Base-by-base conservation (phyloP, 2,113 vertebrate genomes). In the Perccottus glenii region DNA sequence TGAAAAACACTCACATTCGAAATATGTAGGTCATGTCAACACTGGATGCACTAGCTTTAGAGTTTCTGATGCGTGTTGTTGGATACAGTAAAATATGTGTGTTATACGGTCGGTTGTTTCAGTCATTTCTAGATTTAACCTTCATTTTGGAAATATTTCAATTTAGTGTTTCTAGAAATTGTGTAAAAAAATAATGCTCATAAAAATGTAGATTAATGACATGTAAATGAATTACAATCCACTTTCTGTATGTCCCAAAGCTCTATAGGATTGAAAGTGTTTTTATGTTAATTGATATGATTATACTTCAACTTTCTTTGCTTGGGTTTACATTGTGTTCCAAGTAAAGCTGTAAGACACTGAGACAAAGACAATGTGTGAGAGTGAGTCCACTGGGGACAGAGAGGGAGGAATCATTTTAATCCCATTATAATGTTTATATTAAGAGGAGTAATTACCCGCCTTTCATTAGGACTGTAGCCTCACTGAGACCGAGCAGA, bases 381-480 rank as follows among this genome's bases (percentile, higher is more conserved):
- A 51, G 47, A 38, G 40, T 10, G 15, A 47, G 61, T 59, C 52
- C 14, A 33, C 27, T 43, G 60, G 49, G 44, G 60, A 45, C 3
- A 59, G 59, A 50, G 62, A 48, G 50, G 32, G 56, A 66, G 60
- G 55, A 3, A 65, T 80, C 61, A 47, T 64, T 72, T 62, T 76
- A 73, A 85, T 80, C 77, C 78, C 63, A 70, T 78, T 76, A 58
- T 50, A 76, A 80, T 50, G 12, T 83, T 81, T 76, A 76, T 48
- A 81, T 81, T 73, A 80, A 80, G 74, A 78, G 50, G 40, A 83
- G 66, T 81, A 78, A 86, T 81, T 83, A 78, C 65, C 78, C 69
- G 70, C 35, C 51, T 50, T 56, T 78, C 60, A 61, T 61, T 67
- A 47, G 67, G 58, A 78, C 60, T 52, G 32, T 32, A 43, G 48